These are phyloP conservation scores for Balaeniceps rex DNA, from an alignment of 2,113 vertebrate genomes.

Conservation along the genomic window DNA sequence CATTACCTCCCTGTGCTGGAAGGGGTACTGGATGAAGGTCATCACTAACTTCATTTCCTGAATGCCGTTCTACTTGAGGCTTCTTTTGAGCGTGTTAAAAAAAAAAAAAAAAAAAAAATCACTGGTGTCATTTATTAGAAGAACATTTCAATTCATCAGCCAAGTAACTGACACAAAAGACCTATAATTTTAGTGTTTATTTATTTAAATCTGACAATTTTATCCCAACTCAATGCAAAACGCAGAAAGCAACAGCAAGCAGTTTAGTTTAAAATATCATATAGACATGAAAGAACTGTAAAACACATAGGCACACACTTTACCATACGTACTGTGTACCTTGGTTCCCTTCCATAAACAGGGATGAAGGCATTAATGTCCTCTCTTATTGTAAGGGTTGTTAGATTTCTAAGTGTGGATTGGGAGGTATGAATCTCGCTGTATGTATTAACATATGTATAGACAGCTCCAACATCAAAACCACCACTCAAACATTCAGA, in stretches of 20 bases:
- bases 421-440: background rate
- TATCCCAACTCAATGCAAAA: background rate
- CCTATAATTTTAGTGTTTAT: background rate
- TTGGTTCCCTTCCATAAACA: background rate
- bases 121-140: background rate
- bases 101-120: background rate
- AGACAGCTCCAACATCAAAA: background rate
- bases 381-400: background rate
- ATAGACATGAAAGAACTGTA: background rate
- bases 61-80: conserved; percentile 75
- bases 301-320: background rate
- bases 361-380: background rate
- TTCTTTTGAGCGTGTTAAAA: conserved; percentile 28
- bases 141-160: background rate
- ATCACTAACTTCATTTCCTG: conserved; percentile 27
- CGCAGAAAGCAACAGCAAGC: background rate
- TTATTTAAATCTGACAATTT: background rate
- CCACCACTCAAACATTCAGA: background rate
- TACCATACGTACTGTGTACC: background rate
- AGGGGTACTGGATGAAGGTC: background rate
- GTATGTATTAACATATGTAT: background rate
- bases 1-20: background rate
- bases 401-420: background rate
- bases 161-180: background rate
- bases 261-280: background rate